Evolutionary conservation across 2,797 vertebrate genomes (phyloP), one percentile per base, ranked within the genome.

Genomic region (Lepilemur septentrionalis): DNA sequence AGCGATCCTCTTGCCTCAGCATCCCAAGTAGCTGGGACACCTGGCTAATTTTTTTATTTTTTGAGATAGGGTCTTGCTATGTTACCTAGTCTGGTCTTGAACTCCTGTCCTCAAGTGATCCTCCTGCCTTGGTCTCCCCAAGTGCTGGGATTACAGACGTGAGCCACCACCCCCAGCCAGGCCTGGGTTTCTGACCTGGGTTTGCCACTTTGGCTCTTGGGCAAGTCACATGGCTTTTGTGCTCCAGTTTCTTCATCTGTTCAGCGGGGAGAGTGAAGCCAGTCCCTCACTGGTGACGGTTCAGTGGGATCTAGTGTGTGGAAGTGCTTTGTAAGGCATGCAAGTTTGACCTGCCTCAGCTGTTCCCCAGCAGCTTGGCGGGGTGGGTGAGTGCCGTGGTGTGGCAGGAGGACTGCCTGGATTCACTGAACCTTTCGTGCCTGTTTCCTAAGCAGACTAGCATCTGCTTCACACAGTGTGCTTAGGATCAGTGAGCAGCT

Each of bases 331-430:
- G 5, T 30, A 4, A 22, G 7, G 63, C 28, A 11, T 3, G 11
- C 22, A 2, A 22, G 7, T 38, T 22, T 14, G 38, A 35, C n/a
- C 12, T 4, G 35, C 30, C 9, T 13, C 14, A 0, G n/a, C 63
- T 10, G 35, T 30, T 4, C 2, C 25, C 9, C 4, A 0, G 23
- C 17, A 9, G 55, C 28, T 14, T 2, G 4, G 3, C 0, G 25
- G 57, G 20, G 1, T 23, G 3, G n/a, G 9, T 0, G 9, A 18
- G 50, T 41, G 43, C 9, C 3, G 0, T 0, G 30, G n/a, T 17
- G 22, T 7, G 20, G 46, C 32, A 1, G 28, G 76, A 5, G 4
- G 28, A 17, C 46, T 67, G 23, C 22, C 69, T 4, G 17, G 25
- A 14, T 50, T 35, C 14, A 17, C 25, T 0, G 2, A 35, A 4